Evolutionary conservation across 2,113 vertebrate genomes (phyloP), one percentile per base, ranked within the genome.

Genomic region (Pithys albifrons): DNA sequence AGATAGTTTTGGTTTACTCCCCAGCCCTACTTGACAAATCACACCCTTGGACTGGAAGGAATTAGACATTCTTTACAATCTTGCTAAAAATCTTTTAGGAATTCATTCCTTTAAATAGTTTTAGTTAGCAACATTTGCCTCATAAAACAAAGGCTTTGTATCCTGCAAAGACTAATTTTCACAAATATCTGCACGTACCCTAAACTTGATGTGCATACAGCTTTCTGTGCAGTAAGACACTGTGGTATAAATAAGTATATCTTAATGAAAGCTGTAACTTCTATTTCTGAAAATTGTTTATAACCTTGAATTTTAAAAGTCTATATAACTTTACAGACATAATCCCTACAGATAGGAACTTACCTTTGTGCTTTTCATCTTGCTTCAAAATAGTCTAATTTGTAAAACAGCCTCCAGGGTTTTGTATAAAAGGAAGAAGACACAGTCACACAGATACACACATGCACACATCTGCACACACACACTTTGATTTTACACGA

Each of bases 61-160:
- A 96, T 96, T 92, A 95, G n/a, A 28, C 8, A 35, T 73, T 88
- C 55, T 92, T 97, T 93, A 88, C 13, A 89, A 46, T 76, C 69
- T 22, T 88, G 29, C 33, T 95, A 61, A 85, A 89, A 95, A 75
- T 43, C 27, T 93, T 82, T 97, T 90, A 82, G 27, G 91, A 79
- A 45, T 37, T 62, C 14, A 55, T 91, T 91, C 25, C 12, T 96
- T 95, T 85, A 93, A 95, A 92, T 85, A n/a, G n/a, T 77, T 58
- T 61, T 93, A 93, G 46, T 96, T 96, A 97, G 57, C 55, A 85
- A 61, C 57, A 54, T 93, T 95, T 95, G 91, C 69, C 67, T 96
- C 78, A 94, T 97, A 93, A 97, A 97, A 91, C 46, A 95, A 97
- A 97, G 92, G 49, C 52, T 94, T 91, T 94, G 12, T 76, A 48